phyloP scores from a whole-genome alignment of 2,797 vertebrate genomes.

The Hipposideros larvatus region DNA sequence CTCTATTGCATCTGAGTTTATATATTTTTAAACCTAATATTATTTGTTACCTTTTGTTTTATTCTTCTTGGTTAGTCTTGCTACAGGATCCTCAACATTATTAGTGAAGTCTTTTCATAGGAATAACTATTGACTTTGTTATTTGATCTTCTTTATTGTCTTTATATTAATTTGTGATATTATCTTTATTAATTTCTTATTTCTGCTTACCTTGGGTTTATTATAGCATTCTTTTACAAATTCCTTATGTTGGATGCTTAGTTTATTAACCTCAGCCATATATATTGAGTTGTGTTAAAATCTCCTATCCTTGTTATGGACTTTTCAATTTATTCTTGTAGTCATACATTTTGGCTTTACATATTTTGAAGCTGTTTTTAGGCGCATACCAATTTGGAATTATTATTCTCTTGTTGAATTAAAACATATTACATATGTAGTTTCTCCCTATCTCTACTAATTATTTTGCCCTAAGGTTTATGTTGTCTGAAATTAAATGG shows the following conservation, averaged over 20 bases:
- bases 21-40: not conserved
- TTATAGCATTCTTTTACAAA: not conserved
- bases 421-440: not conserved
- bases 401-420: not conserved
- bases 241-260: not conserved
- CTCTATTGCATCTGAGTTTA: not conserved
- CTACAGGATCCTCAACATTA: not conserved
- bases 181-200: not conserved
- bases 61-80: not conserved
- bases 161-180: not conserved
- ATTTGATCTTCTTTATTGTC: not conserved
- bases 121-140: not conserved
- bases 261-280: not conserved
- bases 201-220: not conserved
- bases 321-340: not conserved
- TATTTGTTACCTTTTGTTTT: not conserved
- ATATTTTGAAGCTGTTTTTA: not conserved
- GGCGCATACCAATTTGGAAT: not conserved
- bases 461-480: not conserved
- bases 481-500: not conserved
- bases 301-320: not conserved
- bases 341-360: not conserved
- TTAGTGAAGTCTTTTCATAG: not conserved
- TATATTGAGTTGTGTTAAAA: not conserved
- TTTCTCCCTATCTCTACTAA: slow-evolving; percentile 1